These are phyloP conservation scores for Platycheirus albimanus DNA, from an alignment of 2,888 invertebrate species.

Conservation along the genomic window DNA sequence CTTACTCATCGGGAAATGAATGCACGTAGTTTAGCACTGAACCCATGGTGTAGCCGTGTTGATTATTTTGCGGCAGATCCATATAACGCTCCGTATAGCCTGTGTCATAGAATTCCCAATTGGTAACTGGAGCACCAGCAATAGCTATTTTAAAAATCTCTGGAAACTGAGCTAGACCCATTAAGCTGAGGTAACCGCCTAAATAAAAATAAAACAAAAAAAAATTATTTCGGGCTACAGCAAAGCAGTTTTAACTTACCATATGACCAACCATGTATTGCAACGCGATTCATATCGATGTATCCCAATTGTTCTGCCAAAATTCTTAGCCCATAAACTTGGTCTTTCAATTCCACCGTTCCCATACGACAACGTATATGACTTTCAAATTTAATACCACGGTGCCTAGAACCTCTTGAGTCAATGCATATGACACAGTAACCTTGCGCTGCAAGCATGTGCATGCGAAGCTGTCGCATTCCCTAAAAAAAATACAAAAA, in stretches of 20 bases:
- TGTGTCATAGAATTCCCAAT: conserved; percentile 98
- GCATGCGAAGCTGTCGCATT: conserved; percentile 94
- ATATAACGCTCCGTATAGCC: conserved; percentile 99
- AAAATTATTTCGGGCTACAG: too few species aligned
- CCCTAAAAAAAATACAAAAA: conserved; percentile 84
- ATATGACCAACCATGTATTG: conserved; percentile 99
- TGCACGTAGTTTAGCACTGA: conserved; percentile 93
- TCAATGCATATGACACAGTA: conserved; percentile 98
- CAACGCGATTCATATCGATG: conserved; percentile 95
- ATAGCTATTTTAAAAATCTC: conserved; percentile 97
- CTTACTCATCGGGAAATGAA: conserved; percentile 95
- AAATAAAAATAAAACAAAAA: too few species aligned
- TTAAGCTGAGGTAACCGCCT: conserved; percentile 96
- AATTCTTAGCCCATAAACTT: conserved; percentile 96
- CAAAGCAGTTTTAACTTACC: too few species aligned
- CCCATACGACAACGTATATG: conserved; percentile 96
- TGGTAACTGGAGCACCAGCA: conserved; percentile 98
- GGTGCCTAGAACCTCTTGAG: conserved; percentile 96
- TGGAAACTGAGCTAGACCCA: conserved; percentile 96
- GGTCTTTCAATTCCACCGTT: conserved; percentile 95
- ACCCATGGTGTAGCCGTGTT: conserved; percentile 91
- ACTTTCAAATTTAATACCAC: conserved; percentile 96
- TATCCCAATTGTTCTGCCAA: conserved; percentile 92
- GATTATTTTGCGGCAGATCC: conserved; percentile 91
- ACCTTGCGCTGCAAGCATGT: conserved; percentile 97